These are phyloP conservation scores for Amphiprion percula DNA, from an alignment of 2,113 vertebrate genomes.

Conservation along the genomic window DNA sequence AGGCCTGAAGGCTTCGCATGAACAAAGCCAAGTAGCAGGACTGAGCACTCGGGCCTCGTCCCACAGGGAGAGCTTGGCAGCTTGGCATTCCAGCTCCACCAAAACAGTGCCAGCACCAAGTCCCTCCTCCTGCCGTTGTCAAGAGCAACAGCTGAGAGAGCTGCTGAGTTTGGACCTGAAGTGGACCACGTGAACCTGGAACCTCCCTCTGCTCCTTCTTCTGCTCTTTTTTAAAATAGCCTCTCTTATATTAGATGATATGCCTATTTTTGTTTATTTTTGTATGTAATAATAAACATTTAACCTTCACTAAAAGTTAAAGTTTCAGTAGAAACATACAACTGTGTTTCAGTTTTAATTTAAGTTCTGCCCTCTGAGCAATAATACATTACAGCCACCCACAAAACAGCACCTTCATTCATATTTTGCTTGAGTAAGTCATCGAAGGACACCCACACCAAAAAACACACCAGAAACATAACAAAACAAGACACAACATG, in stretches of 20 bases:
- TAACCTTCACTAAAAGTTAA: neutral
- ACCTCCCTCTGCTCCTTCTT: constrained; percentile 46
- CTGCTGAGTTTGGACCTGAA: constrained; percentile 71
- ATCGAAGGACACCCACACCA: neutral
- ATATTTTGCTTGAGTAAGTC: constrained; percentile 17
- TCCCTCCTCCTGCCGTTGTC: constrained; percentile 64
- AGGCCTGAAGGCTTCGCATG: constrained; percentile 29
- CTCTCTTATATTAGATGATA: neutral
- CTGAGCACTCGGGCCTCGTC: constrained; percentile 41
- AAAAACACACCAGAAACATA: neutral
- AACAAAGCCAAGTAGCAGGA: constrained; percentile 62
- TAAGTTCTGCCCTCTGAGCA: neutral
- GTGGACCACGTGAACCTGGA: constrained; percentile 60
- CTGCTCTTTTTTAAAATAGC: constrained; percentile 50
- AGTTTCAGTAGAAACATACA: neutral
- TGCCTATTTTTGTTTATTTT: neutral
- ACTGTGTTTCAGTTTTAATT: neutral
- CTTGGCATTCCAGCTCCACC: constrained; percentile 35
- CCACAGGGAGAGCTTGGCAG: constrained; percentile 64
- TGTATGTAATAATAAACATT: no score
- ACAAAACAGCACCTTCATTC: constrained; percentile 32
- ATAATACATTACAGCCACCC: neutral
- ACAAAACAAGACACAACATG: constrained; percentile 32
- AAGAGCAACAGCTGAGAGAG: constrained; percentile 73
- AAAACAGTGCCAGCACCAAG: constrained; percentile 54